These are phyloP conservation scores for Xiphorhynchus erythropygius DNA, from an alignment of 2,797 vertebrate species.

Conservation along the genomic window DNA sequence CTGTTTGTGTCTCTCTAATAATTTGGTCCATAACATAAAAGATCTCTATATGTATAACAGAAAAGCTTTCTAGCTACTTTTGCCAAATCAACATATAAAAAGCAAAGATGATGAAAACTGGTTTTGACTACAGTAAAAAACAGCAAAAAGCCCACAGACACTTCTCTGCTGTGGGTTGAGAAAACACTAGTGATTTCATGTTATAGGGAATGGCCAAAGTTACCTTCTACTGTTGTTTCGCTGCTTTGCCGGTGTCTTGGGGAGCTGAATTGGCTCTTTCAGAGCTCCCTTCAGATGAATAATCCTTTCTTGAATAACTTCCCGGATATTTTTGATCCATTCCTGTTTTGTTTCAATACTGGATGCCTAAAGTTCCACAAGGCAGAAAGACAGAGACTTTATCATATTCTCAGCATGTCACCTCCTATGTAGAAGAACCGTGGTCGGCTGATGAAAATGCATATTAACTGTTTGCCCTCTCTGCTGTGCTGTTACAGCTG, in stretches of 20 bases:
- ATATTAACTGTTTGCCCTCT: background rate
- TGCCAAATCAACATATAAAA: background rate
- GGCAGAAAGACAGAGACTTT: constrained; percentile 12
- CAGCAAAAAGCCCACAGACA: background rate
- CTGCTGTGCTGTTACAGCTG: background rate
- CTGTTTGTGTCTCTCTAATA: background rate
- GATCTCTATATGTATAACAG: background rate
- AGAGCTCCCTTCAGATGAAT: constrained; percentile 97
- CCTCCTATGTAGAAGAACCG: background rate
- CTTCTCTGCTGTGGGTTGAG: background rate
- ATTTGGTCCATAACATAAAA: background rate
- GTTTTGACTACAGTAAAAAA: background rate
- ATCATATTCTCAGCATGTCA: background rate
- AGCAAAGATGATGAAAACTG: background rate
- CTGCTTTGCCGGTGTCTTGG: constrained; percentile 93
- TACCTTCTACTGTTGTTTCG: constrained; percentile 93
- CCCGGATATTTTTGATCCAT: constrained; percentile 98
- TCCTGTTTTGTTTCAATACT: constrained; percentile 96
- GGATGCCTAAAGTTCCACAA: constrained; percentile 81
- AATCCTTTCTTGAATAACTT: constrained; percentile 98
- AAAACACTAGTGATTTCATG: background rate
- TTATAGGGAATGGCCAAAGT: background rate
- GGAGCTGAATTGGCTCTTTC: constrained; percentile 94
- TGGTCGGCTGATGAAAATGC: background rate
- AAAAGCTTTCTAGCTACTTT: background rate